Conservation (phyloP, 1,140 invertebrate genomes). For the Rhagoletis pomonella region DNA sequence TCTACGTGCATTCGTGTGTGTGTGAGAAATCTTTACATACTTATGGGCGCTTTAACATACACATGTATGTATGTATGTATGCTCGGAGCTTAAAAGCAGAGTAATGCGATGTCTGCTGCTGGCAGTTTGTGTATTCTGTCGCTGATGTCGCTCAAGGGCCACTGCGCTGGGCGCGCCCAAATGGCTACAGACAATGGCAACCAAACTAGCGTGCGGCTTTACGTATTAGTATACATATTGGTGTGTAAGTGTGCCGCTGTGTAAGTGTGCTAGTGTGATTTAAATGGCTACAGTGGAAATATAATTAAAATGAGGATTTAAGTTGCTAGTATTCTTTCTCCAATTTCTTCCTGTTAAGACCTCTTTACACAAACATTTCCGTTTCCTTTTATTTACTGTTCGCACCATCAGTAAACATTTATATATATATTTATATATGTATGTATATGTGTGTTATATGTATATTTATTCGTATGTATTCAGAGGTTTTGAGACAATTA, state of each 20-base stretch:
- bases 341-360: conserved; percentile 9
- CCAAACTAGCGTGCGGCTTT: neutral
- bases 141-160: conserved; percentile 15
- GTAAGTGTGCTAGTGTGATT: conserved; percentile 15
- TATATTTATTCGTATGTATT: neutral
- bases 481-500: neutral
- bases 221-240: neutral
- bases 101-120: conserved; percentile 35
- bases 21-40: neutral
- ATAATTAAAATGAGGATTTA: conserved; percentile 50
- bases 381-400: conserved; percentile 8
- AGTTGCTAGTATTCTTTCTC: conserved; percentile 9
- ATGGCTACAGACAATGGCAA: conserved; percentile 2
- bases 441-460: neutral
- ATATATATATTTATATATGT: too few relatives aligned
- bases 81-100: neutral
- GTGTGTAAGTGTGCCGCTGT: neutral
- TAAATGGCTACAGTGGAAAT: conserved; percentile 47
- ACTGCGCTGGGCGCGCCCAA: conserved; percentile 1
- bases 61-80: neutral
- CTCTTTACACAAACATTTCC: conserved; percentile 31
- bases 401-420: neutral
- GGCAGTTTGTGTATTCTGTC: conserved; percentile 43
- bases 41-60: neutral
- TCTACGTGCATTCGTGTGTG: neutral